These are phyloP conservation scores for Lampropteryx suffumata DNA, from an alignment of 2,888 invertebrate genomes.

Conservation along the genomic window DNA sequence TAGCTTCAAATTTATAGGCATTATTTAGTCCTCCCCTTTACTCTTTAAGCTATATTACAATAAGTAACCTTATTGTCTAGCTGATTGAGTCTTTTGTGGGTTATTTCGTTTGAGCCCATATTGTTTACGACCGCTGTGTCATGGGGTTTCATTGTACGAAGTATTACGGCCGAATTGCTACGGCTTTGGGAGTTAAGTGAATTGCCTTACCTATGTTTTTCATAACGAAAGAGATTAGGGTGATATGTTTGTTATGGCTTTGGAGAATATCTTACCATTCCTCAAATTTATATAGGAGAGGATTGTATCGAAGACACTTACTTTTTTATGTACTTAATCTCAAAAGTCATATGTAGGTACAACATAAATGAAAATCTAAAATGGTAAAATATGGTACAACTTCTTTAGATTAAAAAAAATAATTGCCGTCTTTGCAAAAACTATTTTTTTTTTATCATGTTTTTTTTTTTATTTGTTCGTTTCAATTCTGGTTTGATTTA, in stretches of 20 bases:
- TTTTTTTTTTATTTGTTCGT: too few species aligned
- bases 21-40: conserved; percentile 20
- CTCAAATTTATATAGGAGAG: conserved; percentile 4
- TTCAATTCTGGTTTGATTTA: too few species aligned
- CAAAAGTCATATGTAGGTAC: too few species aligned
- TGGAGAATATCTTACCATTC: conserved; percentile 9
- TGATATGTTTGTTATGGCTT: conserved; percentile 27
- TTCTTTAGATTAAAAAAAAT: too few species aligned
- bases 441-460: too few species aligned
- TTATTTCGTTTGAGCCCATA: conserved; percentile 11
- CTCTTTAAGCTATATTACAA: not conserved
- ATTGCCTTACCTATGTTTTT: conserved; percentile 42
- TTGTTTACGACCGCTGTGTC: conserved; percentile 60
- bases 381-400: too few species aligned
- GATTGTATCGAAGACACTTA: not conserved
- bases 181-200: conserved; percentile 37
- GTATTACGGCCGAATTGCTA: conserved; percentile 31
- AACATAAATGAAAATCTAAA: too few species aligned
- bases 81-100: conserved; percentile 4
- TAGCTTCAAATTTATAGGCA: conserved; percentile 27
- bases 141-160: conserved; percentile 52
- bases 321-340: not conserved
- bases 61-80: conserved; percentile 4
- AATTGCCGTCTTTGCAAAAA: too few species aligned
- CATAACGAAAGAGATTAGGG: conserved; percentile 30